Percentiles rank a stretch among this genome's conserved stretches.
These are phyloP conservation scores for Heliconius charithonia DNA, from an alignment of 2,888 invertebrate species.

Conservation along the genomic window DNA sequence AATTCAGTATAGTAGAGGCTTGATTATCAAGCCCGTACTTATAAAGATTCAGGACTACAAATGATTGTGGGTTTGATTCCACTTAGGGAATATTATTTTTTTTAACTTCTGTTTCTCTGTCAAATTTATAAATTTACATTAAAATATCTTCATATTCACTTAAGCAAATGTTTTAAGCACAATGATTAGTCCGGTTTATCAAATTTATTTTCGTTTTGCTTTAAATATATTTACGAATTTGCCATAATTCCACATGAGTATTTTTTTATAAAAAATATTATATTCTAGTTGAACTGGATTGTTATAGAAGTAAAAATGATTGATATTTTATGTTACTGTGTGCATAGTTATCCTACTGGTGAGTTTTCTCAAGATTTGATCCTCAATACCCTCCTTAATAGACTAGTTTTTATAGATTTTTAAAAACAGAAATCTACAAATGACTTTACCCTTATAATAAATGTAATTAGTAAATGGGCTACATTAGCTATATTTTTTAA, in stretches of 20 bases:
- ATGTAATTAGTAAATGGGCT: conserved; percentile 12
- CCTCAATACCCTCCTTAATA: neutral
- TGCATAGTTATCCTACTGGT: neutral
- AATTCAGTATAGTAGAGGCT: too few relatives aligned
- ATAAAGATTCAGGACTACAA: too few relatives aligned
- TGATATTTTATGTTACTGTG: neutral
- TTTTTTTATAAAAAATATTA: conserved; percentile 1
- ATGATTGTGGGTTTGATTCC: too few relatives aligned
- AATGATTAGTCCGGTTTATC: too few relatives aligned
- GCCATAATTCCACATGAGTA: neutral
- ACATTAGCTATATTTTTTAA: neutral
- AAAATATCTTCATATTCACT: too few relatives aligned
- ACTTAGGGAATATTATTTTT: too few relatives aligned
- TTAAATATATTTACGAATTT: neutral
- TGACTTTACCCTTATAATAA: neutral
- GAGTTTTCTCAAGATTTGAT: neutral
- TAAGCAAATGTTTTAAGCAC: too few relatives aligned
- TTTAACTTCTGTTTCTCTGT: too few relatives aligned
- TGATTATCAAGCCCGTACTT: too few relatives aligned
- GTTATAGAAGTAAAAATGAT: neutral
- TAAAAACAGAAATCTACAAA: conserved; percentile 2
- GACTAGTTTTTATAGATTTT: conserved; percentile 13
- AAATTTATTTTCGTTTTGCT: too few relatives aligned
- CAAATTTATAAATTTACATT: too few relatives aligned
- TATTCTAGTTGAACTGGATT: conserved; percentile 13